Percentiles rank a stretch among this genome's conserved stretches.
Conservation (phyloP, 1,140 invertebrate genomes). For the Drosophila biarmipes region DNA sequence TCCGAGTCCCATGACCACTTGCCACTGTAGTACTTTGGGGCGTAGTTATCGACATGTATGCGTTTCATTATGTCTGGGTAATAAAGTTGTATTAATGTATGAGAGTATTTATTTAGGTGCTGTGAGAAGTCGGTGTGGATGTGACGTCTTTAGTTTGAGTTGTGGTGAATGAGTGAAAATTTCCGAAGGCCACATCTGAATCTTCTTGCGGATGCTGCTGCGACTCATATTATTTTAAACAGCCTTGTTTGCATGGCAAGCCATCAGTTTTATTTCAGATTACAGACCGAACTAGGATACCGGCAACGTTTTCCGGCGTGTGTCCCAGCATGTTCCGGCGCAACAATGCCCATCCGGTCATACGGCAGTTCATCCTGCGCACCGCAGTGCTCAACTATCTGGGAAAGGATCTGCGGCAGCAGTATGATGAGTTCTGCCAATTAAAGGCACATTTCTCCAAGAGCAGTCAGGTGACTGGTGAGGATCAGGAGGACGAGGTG, state of each 20-base stretch:
- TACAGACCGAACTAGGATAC: neutral
- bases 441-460: constrained; percentile 17
- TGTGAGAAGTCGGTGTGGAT: neutral
- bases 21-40: constrained; percentile 65
- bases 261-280: neutral
- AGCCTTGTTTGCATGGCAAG: neutral
- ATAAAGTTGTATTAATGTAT: neutral
- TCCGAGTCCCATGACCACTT: constrained; percentile 67
- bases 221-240: neutral
- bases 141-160: neutral
- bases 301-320: neutral
- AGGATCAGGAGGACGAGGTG: neutral
- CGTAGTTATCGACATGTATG: constrained; percentile 52
- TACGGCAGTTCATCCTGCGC: constrained; percentile 64
- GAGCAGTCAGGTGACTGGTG: neutral
- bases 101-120: neutral
- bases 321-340: constrained; percentile 46
- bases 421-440: constrained; percentile 58
- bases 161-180: neutral
- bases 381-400: constrained; percentile 57
- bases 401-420: constrained; percentile 51
- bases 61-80: constrained; percentile 36
- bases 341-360: constrained; percentile 57
- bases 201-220: neutral
- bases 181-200: neutral